Percentiles rank a stretch among this genome's conserved stretches.
Conservation (phyloP, 1,140 invertebrate species). For the Zaprionus africanus region DNA sequence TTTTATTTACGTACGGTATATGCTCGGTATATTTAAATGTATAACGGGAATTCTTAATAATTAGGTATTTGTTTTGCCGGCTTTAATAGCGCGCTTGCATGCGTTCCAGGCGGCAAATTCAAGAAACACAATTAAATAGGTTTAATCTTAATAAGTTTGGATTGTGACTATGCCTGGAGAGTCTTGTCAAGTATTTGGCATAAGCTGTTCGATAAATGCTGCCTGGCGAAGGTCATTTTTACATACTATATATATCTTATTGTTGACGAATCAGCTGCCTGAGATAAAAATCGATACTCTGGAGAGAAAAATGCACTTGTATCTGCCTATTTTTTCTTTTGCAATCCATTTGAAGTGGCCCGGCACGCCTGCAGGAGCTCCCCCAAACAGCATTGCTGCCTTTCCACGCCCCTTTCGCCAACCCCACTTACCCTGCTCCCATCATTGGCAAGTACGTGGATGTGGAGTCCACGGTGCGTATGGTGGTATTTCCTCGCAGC, state of each 20-base stretch:
- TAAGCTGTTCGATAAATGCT: slow-evolving; percentile 28
- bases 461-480: slow-evolving; percentile 81
- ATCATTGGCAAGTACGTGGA: slow-evolving; percentile 79
- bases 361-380: slow-evolving; percentile 38
- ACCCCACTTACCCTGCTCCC: slow-evolving; percentile 50
- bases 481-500: slow-evolving; percentile 80
- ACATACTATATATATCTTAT: slow-evolving; percentile 38
- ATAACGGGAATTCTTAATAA: slow-evolving; percentile 41
- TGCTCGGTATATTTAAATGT: slow-evolving; percentile 54
- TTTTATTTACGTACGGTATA: slow-evolving; percentile 31
- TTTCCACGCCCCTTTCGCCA: slow-evolving; percentile 4
- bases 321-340: neutral
- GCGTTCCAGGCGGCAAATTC: slow-evolving; percentile 11
- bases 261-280: slow-evolving; percentile 64
- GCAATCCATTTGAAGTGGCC: slow-evolving; percentile 51
- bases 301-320: slow-evolving; percentile 31
- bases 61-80: slow-evolving; percentile 34
- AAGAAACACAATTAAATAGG: slow-evolving; percentile 1
- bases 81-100: slow-evolving; percentile 46
- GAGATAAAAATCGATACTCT: slow-evolving; percentile 74
- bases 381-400: neutral
- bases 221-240: slow-evolving; percentile 56
- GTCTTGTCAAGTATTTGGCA: slow-evolving; percentile 41
- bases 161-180: slow-evolving; percentile 25
- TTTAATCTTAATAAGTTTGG: neutral